These are phyloP conservation scores for Drosophila cardini DNA, from an alignment of 1,140 invertebrate species.

Conservation along the genomic window DNA sequence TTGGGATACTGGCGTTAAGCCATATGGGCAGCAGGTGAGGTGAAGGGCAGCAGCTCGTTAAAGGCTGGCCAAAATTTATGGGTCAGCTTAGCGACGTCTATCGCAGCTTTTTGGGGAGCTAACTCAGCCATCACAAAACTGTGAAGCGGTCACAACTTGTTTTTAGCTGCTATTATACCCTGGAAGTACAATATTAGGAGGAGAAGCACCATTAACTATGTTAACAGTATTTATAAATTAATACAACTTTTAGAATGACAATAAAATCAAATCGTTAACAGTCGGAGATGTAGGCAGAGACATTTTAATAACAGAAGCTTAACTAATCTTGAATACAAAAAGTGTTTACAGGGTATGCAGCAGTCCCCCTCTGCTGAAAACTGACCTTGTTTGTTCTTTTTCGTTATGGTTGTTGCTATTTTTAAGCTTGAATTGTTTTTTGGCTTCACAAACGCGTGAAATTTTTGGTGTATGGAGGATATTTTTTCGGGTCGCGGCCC, in stretches of 20 bases:
- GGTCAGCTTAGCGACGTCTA: conserved; percentile 55
- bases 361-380: background rate
- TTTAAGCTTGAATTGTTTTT: conserved; percentile 46
- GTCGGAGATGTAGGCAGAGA: too few relatives aligned
- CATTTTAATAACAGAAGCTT: too few relatives aligned
- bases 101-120: conserved; percentile 22
- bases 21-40: conserved; percentile 4
- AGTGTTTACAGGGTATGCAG: background rate
- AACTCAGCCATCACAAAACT: conserved; percentile 27
- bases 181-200: background rate
- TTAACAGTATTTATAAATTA: too few relatives aligned
- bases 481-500: conserved; percentile 11
- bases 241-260: too few relatives aligned
- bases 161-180: conserved; percentile 4
- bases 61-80: conserved; percentile 51
- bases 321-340: background rate
- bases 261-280: too few relatives aligned
- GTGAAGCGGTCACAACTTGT: conserved; percentile 38
- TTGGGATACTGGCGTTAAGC: conserved; percentile 12
- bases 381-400: background rate
- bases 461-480: conserved; percentile 30
- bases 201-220: too few relatives aligned
- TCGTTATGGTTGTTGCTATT: conserved; percentile 2
- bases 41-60: conserved; percentile 33
- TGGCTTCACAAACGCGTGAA: conserved; percentile 19